Conservation (phyloP, 1,140 invertebrate genomes). For the Chironomus striatipennis region DNA sequence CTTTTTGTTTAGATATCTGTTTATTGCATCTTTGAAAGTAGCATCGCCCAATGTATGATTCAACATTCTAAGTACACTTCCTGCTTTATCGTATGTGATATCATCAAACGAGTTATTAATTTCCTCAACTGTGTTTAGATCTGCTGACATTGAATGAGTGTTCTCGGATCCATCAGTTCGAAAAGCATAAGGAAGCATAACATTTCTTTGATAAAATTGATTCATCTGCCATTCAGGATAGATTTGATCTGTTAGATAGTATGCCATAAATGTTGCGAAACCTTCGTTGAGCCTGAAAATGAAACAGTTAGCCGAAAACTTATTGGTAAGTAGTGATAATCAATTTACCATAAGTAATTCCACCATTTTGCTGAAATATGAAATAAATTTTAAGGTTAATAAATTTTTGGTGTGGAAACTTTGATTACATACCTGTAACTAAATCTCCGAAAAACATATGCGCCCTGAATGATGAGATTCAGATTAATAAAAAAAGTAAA, state of each 20-base stretch:
- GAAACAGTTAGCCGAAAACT: not conserved
- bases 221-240: not conserved
- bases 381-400: not conserved
- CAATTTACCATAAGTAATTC: not conserved
- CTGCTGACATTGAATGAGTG: not conserved
- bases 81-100: conserved; percentile 66
- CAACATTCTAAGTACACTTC: conserved; percentile 84
- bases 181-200: not conserved
- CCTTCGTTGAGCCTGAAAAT: not conserved
- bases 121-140: conserved; percentile 39
- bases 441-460: not conserved
- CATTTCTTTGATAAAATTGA: not conserved
- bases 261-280: not conserved
- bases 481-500: not conserved
- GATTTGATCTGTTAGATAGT: not conserved
- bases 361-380: not conserved
- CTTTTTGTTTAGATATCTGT: conserved; percentile 62
- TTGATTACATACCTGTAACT: not conserved
- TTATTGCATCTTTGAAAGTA: conserved; percentile 74
- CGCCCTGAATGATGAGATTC: too few species aligned
- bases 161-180: not conserved
- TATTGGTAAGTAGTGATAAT: not conserved
- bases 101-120: conserved; percentile 69
- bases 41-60: conserved; percentile 74
- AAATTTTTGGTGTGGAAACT: not conserved